phyloP scores from a whole-genome alignment of 2,113 vertebrate species.

The Chunga burmeisteri region DNA sequence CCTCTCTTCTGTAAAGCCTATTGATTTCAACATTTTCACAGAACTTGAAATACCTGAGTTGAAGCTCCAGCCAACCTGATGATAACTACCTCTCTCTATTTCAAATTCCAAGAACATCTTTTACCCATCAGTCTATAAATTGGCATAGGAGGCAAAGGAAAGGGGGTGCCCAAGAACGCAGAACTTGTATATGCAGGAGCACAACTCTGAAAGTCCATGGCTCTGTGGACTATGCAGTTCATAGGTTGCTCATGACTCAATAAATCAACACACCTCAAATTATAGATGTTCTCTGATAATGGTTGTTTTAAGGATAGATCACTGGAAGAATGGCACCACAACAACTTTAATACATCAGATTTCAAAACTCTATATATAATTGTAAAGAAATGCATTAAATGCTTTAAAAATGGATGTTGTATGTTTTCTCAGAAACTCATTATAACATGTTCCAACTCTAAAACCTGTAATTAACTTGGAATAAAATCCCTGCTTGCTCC shows the following conservation, averaged over 20 bases:
- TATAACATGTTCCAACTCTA: not conserved
- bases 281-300: not conserved
- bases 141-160: not conserved
- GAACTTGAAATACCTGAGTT: not conserved
- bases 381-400: not conserved
- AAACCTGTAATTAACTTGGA: not conserved
- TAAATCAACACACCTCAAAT: not conserved
- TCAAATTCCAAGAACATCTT: not conserved
- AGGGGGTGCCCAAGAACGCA: not conserved
- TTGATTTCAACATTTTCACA: not conserved
- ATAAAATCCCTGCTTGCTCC: not conserved
- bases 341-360: not conserved
- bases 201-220: not conserved
- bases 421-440: not conserved
- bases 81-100: not conserved
- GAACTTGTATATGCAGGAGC: not conserved
- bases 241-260: not conserved
- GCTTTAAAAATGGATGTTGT: not conserved
- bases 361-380: not conserved
- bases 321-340: not conserved
- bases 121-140: not conserved
- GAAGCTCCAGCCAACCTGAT: not conserved
- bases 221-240: not conserved
- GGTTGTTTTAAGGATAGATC: not conserved
- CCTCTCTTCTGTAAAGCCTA: not conserved